Base-by-base conservation (phyloP, 2,113 vertebrate genomes). In the Crocuta crocuta region DNA sequence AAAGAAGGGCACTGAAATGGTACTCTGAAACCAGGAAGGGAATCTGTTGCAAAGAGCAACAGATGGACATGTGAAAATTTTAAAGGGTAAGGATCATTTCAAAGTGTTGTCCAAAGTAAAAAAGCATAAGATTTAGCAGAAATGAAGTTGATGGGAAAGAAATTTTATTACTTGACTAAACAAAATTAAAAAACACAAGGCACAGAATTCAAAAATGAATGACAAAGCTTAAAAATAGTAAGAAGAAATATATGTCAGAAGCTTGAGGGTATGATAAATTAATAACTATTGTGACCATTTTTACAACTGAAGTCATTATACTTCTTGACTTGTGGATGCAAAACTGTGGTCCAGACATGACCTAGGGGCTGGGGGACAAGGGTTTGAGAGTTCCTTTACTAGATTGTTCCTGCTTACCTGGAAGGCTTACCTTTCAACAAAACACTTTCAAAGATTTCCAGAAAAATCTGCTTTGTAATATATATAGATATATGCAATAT, bases 21-120 rank as follows among this genome's bases (percentile, higher is more conserved):
- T 76, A 16, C 43, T 95, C 76, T 78, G 92, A 91, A 85, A 88
- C 28, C 53, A 66, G 85, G 85, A 88, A 96, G 84, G 53, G 66
- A 96, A 94, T 97, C 74, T 97, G 76, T 61, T 91, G 74, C 87
- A 97, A 97, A 97, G 80, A 97, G 79, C 90, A 98, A 86, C 91
- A 96, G 88, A 97, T 96, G 91, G 95, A 81, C 93, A 91, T 94
- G 81, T 91, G 89, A 92, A 95, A 95, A 93, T 76, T 84, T 45
- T 89, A 96, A 98, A 98, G 84, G 85, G 35, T 97, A 53, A 94
- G 68, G 76, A 94, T 45, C 65, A 61, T 96, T 94, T 94, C 86
- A 92, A 96, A 74, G 45, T 6, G 7, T 31, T 93, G 74, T 91
- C 81, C 92, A 92, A 87, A 83, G 74, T 48, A 82, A 96, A 89